phyloP scores from a whole-genome alignment of 2,888 invertebrate species.

The Ephialtes manifestator region DNA sequence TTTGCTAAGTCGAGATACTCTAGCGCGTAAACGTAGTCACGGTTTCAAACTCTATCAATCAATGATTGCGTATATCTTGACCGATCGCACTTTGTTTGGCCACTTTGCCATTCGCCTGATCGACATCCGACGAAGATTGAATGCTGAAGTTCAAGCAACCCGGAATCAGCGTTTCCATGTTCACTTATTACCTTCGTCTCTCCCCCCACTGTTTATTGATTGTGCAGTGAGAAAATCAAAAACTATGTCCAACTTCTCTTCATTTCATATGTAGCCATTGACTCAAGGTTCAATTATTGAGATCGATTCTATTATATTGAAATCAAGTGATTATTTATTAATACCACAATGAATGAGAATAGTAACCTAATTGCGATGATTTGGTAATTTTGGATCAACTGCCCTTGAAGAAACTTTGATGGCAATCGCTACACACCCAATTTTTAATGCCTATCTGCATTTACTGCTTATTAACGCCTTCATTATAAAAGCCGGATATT shows the following conservation, averaged over 20 bases:
- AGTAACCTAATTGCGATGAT: too few species aligned
- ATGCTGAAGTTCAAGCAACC: neutral
- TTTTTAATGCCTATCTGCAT: too few species aligned
- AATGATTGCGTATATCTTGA: neutral
- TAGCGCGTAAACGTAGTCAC: neutral
- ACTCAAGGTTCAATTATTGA: too few species aligned
- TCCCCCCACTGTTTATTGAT: neutral
- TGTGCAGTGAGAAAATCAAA: too few species aligned
- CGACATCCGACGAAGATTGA: constrained; percentile 4
- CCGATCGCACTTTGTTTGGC: constrained; percentile 1
- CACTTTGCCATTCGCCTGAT: neutral
- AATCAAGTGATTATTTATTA: too few species aligned
- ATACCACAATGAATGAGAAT: too few species aligned
- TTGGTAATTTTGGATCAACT: too few species aligned
- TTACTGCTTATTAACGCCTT: too few species aligned
- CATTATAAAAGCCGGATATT: too few species aligned
- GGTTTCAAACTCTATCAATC: neutral
- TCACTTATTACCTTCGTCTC: neutral
- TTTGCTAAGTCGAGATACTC: neutral
- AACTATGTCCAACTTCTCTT: too few species aligned
- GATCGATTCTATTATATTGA: too few species aligned
- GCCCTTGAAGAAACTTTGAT: neutral
- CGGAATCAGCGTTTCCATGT: constrained; percentile 1
- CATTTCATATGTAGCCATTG: too few species aligned
- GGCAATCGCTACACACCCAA: neutral